phyloP scores from a whole-genome alignment of 2,113 vertebrate genomes.

The Lepisosteus osseus region DNA sequence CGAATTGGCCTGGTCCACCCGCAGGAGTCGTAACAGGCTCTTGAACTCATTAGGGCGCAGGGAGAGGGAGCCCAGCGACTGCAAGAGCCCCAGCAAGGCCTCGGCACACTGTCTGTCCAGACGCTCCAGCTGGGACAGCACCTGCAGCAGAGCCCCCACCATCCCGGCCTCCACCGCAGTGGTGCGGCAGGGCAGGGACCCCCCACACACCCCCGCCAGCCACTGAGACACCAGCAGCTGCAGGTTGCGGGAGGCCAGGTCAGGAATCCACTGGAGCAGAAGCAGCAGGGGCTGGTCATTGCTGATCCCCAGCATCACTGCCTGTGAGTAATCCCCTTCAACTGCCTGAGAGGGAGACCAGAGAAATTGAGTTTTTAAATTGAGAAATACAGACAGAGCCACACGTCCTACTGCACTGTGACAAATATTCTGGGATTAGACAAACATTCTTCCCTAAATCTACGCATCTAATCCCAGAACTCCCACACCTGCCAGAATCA shows the following conservation, averaged over 20 bases:
- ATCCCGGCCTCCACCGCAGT: slow-evolving; percentile 88
- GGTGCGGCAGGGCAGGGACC: slow-evolving; percentile 78
- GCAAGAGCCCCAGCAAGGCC: slow-evolving; percentile 77
- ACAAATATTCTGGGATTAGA: no score
- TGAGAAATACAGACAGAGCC: background rate
- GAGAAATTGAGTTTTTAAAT: background rate
- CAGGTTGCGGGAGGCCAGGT: slow-evolving; percentile 70
- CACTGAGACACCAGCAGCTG: slow-evolving; percentile 79
- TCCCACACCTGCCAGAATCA: no score
- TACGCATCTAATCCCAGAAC: no score
- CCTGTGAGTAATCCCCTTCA: slow-evolving; percentile 75
- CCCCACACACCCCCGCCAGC: slow-evolving; percentile 77
- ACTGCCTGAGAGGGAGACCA: slow-evolving; percentile 70
- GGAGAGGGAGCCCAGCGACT: slow-evolving; percentile 81
- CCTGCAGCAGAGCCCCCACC: slow-evolving; percentile 72
- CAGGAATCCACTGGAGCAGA: slow-evolving; percentile 84
- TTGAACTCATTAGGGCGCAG: slow-evolving; percentile 80
- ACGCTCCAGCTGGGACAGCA: slow-evolving; percentile 57
- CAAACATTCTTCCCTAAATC: no score
- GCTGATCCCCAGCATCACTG: slow-evolving; percentile 66
- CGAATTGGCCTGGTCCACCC: slow-evolving; percentile 38
- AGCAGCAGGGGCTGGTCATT: slow-evolving; percentile 90
- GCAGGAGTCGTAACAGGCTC: slow-evolving; percentile 72
- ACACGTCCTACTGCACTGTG: no score
- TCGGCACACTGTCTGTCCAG: slow-evolving; percentile 75